Conservation (phyloP, 1,140 invertebrate genomes). For the Steinernema feltiae region DNA sequence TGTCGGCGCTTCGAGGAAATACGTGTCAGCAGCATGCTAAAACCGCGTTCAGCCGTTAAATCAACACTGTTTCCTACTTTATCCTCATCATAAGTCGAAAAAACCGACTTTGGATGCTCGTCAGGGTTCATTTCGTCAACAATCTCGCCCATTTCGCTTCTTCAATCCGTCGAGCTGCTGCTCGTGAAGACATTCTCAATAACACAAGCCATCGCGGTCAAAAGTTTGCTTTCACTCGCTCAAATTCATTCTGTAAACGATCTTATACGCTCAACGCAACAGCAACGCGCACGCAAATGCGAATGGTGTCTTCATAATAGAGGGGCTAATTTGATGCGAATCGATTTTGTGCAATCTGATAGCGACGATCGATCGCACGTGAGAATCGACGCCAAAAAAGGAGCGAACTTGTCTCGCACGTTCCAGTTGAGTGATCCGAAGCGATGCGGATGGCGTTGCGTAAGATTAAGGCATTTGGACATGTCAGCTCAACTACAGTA, state of each 20-base stretch:
- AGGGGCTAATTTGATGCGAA: slow-evolving; percentile 7
- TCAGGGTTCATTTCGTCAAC: slow-evolving; percentile 70
- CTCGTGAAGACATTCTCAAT: slow-evolving; percentile 73
- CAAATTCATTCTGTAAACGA: not conserved
- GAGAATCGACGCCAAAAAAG: not conserved
- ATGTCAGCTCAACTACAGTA: not conserved
- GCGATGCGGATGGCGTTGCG: not conserved
- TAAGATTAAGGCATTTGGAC: not conserved
- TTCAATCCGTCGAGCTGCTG: slow-evolving; percentile 72
- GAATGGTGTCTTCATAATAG: not conserved
- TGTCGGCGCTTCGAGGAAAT: slow-evolving; percentile 88
- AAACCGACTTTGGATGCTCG: slow-evolving; percentile 66
- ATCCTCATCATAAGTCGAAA: slow-evolving; percentile 67
- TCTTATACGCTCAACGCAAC: not conserved
- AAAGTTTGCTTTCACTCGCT: slow-evolving; percentile 57
- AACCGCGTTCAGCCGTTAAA: not conserved
- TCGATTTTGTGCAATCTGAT: not conserved
- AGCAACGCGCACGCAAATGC: not conserved
- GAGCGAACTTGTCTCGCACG: not conserved
- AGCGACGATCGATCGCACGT: not conserved
- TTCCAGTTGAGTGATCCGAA: not conserved
- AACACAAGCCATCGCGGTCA: slow-evolving; percentile 72
- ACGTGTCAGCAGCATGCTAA: slow-evolving; percentile 61
- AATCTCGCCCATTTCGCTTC: slow-evolving; percentile 68
- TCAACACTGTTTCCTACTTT: slow-evolving; percentile 37